phyloP scores from a whole-genome alignment of 2,888 invertebrate species.

The Rhagonycha lutea region DNA sequence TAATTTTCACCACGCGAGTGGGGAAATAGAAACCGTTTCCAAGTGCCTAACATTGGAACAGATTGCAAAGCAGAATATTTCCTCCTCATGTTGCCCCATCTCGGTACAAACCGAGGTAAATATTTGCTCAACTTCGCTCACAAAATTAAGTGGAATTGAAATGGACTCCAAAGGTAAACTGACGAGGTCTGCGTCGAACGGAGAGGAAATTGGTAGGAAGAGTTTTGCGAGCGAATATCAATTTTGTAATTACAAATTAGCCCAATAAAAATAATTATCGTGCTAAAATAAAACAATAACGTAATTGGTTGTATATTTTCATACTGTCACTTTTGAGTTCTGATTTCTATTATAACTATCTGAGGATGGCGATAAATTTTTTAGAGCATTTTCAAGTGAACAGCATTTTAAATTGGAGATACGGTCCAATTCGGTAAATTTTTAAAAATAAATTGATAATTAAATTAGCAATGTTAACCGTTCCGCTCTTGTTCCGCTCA shows the following conservation, averaged over 20 bases:
- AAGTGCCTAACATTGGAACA: conserved; percentile 36
- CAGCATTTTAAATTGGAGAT: background rate
- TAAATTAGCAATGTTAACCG: background rate
- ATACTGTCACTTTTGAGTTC: too few species aligned
- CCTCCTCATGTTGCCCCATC: conserved; percentile 38
- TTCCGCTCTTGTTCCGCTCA: too few species aligned
- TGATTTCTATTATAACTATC: too few species aligned
- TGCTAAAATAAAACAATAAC: too few species aligned
- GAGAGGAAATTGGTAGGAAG: conserved; percentile 32
- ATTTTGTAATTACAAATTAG: background rate
- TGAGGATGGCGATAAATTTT: background rate
- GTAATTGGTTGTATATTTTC: too few species aligned
- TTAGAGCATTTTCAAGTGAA: background rate
- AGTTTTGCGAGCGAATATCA: conserved; percentile 27
- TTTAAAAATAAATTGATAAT: background rate
- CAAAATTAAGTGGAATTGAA: conserved; percentile 59
- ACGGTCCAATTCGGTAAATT: background rate
- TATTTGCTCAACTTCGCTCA: conserved; percentile 56
- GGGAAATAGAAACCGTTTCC: conserved; percentile 12
- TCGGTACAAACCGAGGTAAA: conserved; percentile 53
- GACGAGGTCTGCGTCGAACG: conserved; percentile 35
- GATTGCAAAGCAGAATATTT: conserved; percentile 37
- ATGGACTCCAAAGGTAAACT: conserved; percentile 57
- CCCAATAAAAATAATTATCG: too few species aligned
- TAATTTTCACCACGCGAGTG: background rate